Evolutionary conservation across 2,888 invertebrate genomes (phyloP).

Genomic region (Caenorhabditis sp.): DNA sequence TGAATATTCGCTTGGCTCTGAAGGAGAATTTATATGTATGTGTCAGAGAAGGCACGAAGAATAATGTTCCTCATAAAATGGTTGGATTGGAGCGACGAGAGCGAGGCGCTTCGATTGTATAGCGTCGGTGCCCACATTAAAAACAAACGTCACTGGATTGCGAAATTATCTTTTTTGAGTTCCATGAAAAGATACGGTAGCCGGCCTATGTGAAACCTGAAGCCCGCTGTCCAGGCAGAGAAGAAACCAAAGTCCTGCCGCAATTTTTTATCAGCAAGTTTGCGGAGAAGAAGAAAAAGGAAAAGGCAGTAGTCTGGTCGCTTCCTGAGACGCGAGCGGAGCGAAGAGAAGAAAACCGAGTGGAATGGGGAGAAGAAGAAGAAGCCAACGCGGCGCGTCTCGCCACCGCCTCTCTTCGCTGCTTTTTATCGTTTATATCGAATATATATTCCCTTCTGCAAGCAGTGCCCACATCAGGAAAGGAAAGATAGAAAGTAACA

Average conservation of each 20-base stretch:
- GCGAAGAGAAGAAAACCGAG: not conserved
- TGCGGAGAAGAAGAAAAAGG: not conserved
- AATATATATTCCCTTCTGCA: slow-evolving; percentile 17
- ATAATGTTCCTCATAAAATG: not conserved
- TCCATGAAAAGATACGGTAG: too few species aligned
- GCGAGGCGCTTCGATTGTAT: not conserved
- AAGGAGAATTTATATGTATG: not conserved
- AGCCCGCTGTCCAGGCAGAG: too few species aligned
- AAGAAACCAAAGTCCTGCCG: not conserved
- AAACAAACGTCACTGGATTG: slow-evolving; percentile 27
- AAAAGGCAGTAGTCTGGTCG: not conserved
- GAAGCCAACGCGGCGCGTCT: slow-evolving; percentile 11
- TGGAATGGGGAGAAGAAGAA: slow-evolving; percentile 14
- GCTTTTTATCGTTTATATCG: slow-evolving; percentile 35
- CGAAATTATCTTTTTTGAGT: slow-evolving; percentile 1
- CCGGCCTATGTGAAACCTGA: too few species aligned
- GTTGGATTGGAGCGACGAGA: not conserved
- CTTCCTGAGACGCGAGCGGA: slow-evolving; percentile 2
- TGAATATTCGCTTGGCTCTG: not conserved
- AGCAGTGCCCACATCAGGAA: not conserved
- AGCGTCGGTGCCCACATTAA: not conserved
- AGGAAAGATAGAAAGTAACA: too few species aligned
- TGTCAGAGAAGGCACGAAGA: not conserved
- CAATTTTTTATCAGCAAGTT: not conserved
- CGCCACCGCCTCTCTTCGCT: slow-evolving; percentile 6